phyloP scores from a whole-genome alignment of 2,113 vertebrate species.

The Ammodytes marinus region DNA sequence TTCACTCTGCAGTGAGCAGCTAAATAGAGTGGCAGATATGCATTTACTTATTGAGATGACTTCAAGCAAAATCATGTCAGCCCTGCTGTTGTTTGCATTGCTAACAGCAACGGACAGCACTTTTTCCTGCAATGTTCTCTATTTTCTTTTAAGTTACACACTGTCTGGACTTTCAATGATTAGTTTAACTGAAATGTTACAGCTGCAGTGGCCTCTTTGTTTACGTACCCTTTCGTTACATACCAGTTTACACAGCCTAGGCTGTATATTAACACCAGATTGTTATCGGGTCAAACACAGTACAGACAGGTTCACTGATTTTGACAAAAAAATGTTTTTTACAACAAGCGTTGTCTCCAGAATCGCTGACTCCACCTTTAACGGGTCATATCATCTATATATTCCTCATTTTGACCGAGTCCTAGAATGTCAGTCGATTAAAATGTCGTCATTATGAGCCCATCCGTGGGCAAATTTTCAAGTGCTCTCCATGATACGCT shows the following conservation, averaged over 20 bases:
- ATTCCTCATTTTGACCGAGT: not conserved
- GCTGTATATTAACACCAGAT: too few relatives aligned
- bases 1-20: constrained; percentile 66
- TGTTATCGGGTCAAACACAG: too few relatives aligned
- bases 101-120: not conserved
- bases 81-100: constrained; percentile 56
- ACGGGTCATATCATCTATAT: not conserved
- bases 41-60: constrained; percentile 77
- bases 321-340: too few relatives aligned
- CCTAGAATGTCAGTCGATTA: constrained; percentile 1
- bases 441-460: constrained; percentile 3
- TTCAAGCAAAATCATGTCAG: constrained; percentile 69
- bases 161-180: constrained; percentile 18
- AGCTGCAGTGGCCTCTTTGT: too few relatives aligned
- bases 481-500: constrained; percentile 12
- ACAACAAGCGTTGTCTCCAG: too few relatives aligned
- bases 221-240: too few relatives aligned
- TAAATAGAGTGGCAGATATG: constrained; percentile 73
- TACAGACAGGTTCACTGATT: too few relatives aligned
- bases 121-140: constrained; percentile 4
- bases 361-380: too few relatives aligned
- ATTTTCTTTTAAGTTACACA: not conserved
- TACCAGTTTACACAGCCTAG: too few relatives aligned
- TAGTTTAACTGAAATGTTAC: not conserved
- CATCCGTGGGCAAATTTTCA: not conserved